These are phyloP conservation scores for Drosophila arizonae DNA, from an alignment of 1,140 invertebrate genomes.

Conservation along the genomic window DNA sequence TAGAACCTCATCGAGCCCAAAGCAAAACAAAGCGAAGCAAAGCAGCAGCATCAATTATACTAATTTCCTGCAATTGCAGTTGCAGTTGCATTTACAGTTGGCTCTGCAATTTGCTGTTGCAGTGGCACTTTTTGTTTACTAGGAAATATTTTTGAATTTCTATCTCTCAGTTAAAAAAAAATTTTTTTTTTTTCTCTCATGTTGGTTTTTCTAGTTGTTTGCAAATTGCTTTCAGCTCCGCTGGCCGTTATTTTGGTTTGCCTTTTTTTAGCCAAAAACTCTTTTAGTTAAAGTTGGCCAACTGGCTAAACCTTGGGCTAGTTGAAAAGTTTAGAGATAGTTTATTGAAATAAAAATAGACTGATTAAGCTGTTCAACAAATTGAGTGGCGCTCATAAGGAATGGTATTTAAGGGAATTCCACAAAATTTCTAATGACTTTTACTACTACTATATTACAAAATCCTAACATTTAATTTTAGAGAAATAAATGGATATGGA, in stretches of 20 bases:
- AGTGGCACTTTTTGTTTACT: slow-evolving; percentile 55
- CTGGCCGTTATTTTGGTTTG: slow-evolving; percentile 10
- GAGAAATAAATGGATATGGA: too few relatives aligned
- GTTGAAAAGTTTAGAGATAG: slow-evolving; percentile 4
- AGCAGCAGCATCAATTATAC: slow-evolving; percentile 68
- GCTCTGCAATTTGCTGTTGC: not conserved
- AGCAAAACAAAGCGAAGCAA: slow-evolving; percentile 40
- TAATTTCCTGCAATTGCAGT: slow-evolving; percentile 44
- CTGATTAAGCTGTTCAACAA: too few relatives aligned
- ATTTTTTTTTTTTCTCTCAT: slow-evolving; percentile 20
- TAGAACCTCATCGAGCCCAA: slow-evolving; percentile 15
- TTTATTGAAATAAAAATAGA: slow-evolving; percentile 7
- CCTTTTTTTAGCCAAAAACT: slow-evolving; percentile 38
- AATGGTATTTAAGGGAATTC: too few relatives aligned
- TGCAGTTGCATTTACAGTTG: slow-evolving; percentile 8
- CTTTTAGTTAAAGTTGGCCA: slow-evolving; percentile 26
- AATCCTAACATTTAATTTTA: too few relatives aligned
- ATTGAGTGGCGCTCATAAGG: too few relatives aligned
- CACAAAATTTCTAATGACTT: too few relatives aligned
- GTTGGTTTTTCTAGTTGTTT: slow-evolving; percentile 62
- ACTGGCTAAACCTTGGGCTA: not conserved
- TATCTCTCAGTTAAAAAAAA: slow-evolving; percentile 10
- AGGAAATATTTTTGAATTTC: slow-evolving; percentile 55
- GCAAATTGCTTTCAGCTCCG: slow-evolving; percentile 54
- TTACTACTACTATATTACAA: too few relatives aligned